These are phyloP conservation scores for Adelognathus sp. DNA, from an alignment of 2,888 invertebrate species.

Conservation along the genomic window DNA sequence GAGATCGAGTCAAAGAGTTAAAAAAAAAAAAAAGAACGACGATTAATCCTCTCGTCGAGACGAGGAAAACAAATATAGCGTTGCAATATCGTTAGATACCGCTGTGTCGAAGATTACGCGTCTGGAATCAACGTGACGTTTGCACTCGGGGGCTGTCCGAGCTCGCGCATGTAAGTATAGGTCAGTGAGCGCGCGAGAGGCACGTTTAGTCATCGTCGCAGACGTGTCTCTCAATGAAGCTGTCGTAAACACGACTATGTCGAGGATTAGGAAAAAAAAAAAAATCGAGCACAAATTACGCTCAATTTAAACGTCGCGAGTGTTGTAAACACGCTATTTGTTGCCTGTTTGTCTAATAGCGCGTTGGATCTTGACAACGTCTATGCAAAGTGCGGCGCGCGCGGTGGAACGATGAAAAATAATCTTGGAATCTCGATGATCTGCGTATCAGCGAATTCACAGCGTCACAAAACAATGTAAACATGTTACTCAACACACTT, in stretches of 20 bases:
- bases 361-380: background rate
- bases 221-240: background rate
- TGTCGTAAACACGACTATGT: background rate
- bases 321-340: background rate
- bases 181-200: background rate
- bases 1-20: background rate
- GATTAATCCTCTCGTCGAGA: background rate
- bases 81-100: no score
- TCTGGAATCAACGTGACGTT: background rate
- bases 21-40: no score
- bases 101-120: background rate
- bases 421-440: background rate
- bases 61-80: background rate
- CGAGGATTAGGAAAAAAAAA: no score
- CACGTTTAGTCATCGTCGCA: background rate
- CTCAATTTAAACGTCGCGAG: background rate
- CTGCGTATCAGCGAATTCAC: background rate
- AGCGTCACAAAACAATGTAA: background rate
- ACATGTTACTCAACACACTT: constrained; percentile 1
- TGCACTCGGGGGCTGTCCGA: background rate
- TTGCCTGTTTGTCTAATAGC: background rate
- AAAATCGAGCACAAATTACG: background rate
- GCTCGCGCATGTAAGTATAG: background rate
- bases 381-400: background rate
- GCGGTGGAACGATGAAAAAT: background rate